Conservation (phyloP, 2,888 invertebrate species). For the Caenorhabditis imperialis region DNA sequence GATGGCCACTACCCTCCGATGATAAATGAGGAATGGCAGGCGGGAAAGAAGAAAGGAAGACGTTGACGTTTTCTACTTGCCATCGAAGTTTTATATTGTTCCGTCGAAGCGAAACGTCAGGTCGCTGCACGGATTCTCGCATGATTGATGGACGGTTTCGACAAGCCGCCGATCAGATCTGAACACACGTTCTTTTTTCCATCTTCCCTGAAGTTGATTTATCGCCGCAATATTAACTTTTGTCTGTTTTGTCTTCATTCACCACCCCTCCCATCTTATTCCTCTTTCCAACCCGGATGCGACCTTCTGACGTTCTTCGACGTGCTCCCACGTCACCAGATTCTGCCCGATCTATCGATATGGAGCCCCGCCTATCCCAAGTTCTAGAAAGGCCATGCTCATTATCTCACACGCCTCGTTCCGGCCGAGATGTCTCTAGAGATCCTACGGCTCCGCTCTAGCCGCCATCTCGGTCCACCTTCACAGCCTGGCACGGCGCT, state of each 20-base stretch:
- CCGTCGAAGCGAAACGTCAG: constrained; percentile 4
- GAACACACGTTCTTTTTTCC: constrained; percentile 12
- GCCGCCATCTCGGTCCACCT: too few relatives aligned
- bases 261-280: not conserved
- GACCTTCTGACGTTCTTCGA: not conserved
- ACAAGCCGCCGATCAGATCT: not conserved
- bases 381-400: too few relatives aligned
- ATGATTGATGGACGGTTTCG: constrained; percentile 19
- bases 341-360: constrained; percentile 5
- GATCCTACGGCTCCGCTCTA: too few relatives aligned
- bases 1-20: not conserved
- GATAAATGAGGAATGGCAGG: not conserved
- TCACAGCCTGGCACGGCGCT: too few relatives aligned
- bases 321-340: not conserved
- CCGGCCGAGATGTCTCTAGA: too few relatives aligned
- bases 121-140: constrained; percentile 15
- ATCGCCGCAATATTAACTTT: constrained; percentile 7
- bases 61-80: too few relatives aligned
- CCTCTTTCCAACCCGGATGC: not conserved
- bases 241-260: not conserved
- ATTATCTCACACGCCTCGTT: too few relatives aligned
- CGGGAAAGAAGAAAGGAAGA: not conserved
- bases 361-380: too few relatives aligned
- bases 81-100: not conserved
- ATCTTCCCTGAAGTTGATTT: constrained; percentile 1